These are phyloP conservation scores for Columba guinea DNA, from an alignment of 2,797 vertebrate species.

Conservation along the genomic window DNA sequence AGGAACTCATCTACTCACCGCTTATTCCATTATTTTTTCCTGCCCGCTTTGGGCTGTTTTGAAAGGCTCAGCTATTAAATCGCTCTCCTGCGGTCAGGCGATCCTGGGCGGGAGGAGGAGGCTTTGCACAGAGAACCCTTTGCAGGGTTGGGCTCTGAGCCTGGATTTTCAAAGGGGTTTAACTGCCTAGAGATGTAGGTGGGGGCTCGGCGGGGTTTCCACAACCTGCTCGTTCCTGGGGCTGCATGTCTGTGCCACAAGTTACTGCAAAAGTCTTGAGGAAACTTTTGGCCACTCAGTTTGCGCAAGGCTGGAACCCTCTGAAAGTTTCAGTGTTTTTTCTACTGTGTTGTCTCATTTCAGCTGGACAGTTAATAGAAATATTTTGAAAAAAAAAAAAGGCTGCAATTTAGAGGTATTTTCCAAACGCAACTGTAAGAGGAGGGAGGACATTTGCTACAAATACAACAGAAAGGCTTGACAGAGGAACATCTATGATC, in stretches of 20 bases:
- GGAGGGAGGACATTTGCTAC: not conserved
- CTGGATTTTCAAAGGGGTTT: not conserved
- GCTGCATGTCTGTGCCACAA: not conserved
- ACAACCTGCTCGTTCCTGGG: not conserved
- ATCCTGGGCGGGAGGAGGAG: conserved; percentile 14
- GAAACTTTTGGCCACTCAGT: not conserved
- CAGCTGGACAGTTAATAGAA: not conserved
- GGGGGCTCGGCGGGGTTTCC: not conserved
- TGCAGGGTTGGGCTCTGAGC: not conserved
- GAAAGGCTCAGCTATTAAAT: not conserved
- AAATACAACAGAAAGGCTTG: not conserved
- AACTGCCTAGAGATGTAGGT: not conserved
- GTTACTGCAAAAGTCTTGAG: not conserved
- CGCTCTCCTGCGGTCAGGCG: not conserved
- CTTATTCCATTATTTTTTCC: not conserved
- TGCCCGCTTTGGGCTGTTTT: not conserved
- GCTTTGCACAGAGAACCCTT: not conserved
- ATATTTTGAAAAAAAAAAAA: not conserved
- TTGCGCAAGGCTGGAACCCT: not conserved
- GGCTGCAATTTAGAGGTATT: not conserved
- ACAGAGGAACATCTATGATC: not conserved
- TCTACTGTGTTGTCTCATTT: not conserved
- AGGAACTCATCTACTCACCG: not conserved
- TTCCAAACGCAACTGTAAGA: not conserved
- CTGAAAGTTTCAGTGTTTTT: not conserved